Evolutionary conservation across 2,888 invertebrate genomes (phyloP), one percentile per base, ranked within the genome.

Genomic region (Incurvaria masculella): DNA sequence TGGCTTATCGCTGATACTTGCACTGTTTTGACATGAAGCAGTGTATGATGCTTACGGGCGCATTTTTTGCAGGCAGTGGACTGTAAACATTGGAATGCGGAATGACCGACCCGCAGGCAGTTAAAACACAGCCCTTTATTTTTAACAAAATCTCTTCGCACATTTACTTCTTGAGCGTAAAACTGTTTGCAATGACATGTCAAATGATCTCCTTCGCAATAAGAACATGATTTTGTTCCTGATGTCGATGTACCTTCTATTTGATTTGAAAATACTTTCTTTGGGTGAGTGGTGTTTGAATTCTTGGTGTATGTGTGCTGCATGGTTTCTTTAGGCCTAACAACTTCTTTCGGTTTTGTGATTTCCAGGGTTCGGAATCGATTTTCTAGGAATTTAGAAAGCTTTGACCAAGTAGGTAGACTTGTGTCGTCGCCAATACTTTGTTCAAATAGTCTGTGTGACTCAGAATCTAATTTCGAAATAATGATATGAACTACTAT

Each of bases 301-400:
- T 45, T 6, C 6, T n/a, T n/a, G n/a, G n/a, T n/a, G n/a, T n/a
- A n/a, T n/a, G n/a, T n/a, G n/a, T n/a, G n/a, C n/a, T n/a, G n/a
- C n/a, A n/a, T n/a, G n/a, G n/a, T n/a, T n/a, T n/a, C n/a, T n/a
- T n/a, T n/a, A n/a, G n/a, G n/a, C n/a, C n/a, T n/a, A n/a, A n/a
- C 38, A 21, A 42, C 38, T 43, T 42, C 23, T 33, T n/a, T 43
- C 10, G 17, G 16, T 11, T 38, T 50, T 42, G 6, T 39, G 45
- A 60, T 21, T 46, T 61, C 59, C 5, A 59, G 40, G 8, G 56
- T 52, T n/a, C 57, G 49, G 45, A 58, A 59, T 43, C 53, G 55
- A 2, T 49, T 20, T 49, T 59, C 56, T 14, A 58, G 43, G 49
- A 59, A 59, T 41, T 19, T 49, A 26, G 51, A 44, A 5, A 55